Percentiles rank a stretch among this genome's conserved stretches.
Conservation (phyloP, 2,797 vertebrate species). For the Pipistrellus kuhlii region DNA sequence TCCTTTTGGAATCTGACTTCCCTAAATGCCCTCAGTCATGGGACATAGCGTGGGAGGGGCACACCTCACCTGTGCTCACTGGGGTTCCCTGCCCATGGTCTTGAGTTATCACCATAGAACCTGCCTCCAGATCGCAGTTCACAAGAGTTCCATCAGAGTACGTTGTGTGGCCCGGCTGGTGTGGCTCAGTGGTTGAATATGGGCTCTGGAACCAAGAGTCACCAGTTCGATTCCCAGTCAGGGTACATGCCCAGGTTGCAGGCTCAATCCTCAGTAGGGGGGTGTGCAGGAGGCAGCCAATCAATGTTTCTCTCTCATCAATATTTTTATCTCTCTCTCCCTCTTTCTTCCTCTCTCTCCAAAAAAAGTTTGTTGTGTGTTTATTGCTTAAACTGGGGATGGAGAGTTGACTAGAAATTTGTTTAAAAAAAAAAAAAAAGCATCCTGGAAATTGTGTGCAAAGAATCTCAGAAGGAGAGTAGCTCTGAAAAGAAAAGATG, state of each 20-base stretch:
- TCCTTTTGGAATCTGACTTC: constrained; percentile 59
- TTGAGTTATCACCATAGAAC: background rate
- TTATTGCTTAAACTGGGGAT: background rate
- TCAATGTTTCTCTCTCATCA: too few species aligned
- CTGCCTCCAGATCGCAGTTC: background rate
- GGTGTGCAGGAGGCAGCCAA: too few species aligned
- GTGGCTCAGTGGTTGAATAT: too few species aligned
- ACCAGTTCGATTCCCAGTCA: too few species aligned
- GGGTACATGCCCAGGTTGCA: too few species aligned
- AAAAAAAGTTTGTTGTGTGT: too few species aligned
- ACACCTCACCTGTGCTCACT: background rate
- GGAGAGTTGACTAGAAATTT: background rate
- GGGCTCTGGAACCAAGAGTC: too few species aligned
- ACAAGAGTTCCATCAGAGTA: background rate
- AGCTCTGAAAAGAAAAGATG: background rate
- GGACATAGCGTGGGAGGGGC: background rate
- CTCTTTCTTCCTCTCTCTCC: too few species aligned
- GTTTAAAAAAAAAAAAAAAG: background rate
- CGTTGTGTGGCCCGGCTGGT: background rate
- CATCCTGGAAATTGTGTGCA: background rate
- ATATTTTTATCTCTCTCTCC: too few species aligned
- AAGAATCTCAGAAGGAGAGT: background rate
- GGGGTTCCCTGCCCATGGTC: background rate
- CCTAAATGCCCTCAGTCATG: background rate
- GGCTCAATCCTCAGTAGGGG: too few species aligned